Percentiles rank a stretch among this genome's conserved stretches.
Conservation (phyloP, 1,140 invertebrate species). For the Saxidomus purpurata region DNA sequence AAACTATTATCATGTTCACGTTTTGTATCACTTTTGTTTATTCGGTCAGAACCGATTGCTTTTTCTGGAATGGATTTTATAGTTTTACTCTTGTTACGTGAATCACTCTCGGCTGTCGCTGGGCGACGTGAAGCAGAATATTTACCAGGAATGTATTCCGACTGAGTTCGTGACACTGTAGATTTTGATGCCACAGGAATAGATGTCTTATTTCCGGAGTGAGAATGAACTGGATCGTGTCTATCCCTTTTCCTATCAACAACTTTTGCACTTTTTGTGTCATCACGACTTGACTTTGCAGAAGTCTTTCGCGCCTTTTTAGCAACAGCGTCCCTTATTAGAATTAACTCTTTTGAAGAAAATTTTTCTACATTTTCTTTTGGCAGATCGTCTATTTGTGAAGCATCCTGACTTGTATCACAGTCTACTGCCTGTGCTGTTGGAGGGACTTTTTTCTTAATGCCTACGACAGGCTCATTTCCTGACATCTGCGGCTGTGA, state of each 20-base stretch:
- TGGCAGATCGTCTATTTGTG: slow-evolving; percentile 68
- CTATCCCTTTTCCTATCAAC: slow-evolving; percentile 60
- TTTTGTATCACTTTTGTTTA: slow-evolving; percentile 46
- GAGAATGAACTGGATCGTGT: slow-evolving; percentile 40
- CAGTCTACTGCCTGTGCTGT: slow-evolving; percentile 80
- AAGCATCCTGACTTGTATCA: slow-evolving; percentile 79
- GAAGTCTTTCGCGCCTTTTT: slow-evolving; percentile 65
- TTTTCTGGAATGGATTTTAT: slow-evolving; percentile 67
- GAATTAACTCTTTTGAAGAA: slow-evolving; percentile 69
- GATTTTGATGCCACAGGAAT: slow-evolving; percentile 73
- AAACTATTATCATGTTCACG: slow-evolving; percentile 69
- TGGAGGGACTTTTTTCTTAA: slow-evolving; percentile 73
- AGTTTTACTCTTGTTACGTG: slow-evolving; percentile 69
- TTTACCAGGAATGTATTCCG: slow-evolving; percentile 74
- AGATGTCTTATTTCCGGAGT: slow-evolving; percentile 68
- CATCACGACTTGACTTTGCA: slow-evolving; percentile 38
- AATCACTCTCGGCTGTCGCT: slow-evolving; percentile 52
- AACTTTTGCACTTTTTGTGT: slow-evolving; percentile 50
- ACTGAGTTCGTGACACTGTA: slow-evolving; percentile 72
- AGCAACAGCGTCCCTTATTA: slow-evolving; percentile 73
- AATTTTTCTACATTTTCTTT: slow-evolving; percentile 67
- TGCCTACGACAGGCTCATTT: slow-evolving; percentile 74
- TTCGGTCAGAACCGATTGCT: slow-evolving; percentile 30
- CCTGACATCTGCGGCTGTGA: slow-evolving; percentile 76
- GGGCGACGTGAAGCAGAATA: slow-evolving; percentile 69